Percentiles rank a stretch among this genome's conserved stretches.
These are phyloP conservation scores for Euclidia mi DNA, from an alignment of 2,888 invertebrate genomes.

Conservation along the genomic window DNA sequence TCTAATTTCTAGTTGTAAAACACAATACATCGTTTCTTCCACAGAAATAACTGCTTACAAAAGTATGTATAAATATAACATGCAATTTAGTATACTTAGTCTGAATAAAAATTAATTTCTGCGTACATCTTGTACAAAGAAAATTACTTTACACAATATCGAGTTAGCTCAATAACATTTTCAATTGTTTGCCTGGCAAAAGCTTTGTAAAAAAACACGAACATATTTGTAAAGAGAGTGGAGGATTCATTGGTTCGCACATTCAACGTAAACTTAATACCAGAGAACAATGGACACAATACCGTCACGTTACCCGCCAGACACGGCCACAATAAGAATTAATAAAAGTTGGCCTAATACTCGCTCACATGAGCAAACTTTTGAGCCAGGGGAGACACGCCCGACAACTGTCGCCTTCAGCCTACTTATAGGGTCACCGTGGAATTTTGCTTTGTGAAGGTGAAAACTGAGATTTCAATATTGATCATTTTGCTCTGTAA, in stretches of 20 bases:
- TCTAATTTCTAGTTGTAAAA: too few relatives aligned
- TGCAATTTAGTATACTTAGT: too few relatives aligned
- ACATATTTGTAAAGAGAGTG: slow-evolving; percentile 7
- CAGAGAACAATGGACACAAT: slow-evolving; percentile 36
- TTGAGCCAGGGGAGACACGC: slow-evolving; percentile 13
- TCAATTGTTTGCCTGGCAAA: slow-evolving; percentile 15
- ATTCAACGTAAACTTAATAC: slow-evolving; percentile 26
- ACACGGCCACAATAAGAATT: slow-evolving; percentile 39
- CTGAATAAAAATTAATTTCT: too few relatives aligned
- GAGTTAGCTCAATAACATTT: slow-evolving; percentile 10
- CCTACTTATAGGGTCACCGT: slow-evolving; percentile 16
- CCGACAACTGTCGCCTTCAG: slow-evolving; percentile 18
- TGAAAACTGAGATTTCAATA: too few relatives aligned
- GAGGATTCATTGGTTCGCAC: slow-evolving; percentile 8
- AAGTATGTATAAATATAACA: too few relatives aligned
- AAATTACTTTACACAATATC: too few relatives aligned
- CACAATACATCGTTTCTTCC: too few relatives aligned
- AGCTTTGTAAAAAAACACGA: slow-evolving; percentile 7
- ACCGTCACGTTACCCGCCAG: slow-evolving; percentile 8
- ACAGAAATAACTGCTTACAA: too few relatives aligned
- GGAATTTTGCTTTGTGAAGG: neutral
- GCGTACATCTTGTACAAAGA: too few relatives aligned
- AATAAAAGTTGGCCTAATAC: slow-evolving; percentile 55
- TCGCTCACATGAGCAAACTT: slow-evolving; percentile 33
- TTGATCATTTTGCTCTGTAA: too few relatives aligned